Conservation (phyloP, 2,797 vertebrate species). For the Dendrocincla fuliginosa region DNA sequence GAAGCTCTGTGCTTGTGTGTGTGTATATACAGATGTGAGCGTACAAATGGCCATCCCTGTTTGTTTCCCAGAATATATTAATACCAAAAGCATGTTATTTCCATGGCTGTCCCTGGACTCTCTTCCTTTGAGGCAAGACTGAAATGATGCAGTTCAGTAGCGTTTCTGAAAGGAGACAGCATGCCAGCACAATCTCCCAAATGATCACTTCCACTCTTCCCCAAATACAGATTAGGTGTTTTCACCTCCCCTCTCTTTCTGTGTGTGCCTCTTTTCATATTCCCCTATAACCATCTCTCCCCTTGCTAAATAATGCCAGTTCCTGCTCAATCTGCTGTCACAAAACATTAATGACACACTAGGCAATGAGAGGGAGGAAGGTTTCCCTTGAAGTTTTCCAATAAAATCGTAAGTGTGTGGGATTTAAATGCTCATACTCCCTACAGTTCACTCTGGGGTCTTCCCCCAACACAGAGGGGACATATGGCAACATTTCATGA, state of each 20-base stretch:
- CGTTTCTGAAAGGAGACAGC: background rate
- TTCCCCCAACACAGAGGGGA: background rate
- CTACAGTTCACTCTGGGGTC: background rate
- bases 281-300: background rate
- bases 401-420: background rate
- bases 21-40: rapidly evolving
- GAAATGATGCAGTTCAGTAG: background rate
- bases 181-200: background rate
- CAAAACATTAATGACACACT: background rate
- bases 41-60: background rate
- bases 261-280: background rate
- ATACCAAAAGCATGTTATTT: background rate
- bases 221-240: background rate
- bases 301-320: background rate
- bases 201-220: background rate
- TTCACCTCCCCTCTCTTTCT: background rate
- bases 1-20: background rate
- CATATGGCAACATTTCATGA: background rate
- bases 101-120: background rate
- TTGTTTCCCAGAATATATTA: background rate
- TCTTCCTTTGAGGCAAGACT: background rate
- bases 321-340: background rate
- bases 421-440: background rate
- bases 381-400: background rate
- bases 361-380: background rate